Evolutionary conservation across 2,797 vertebrate genomes (phyloP), one percentile per base, ranked within the genome.

Genomic region (Poeciliopsis infans): DNA sequence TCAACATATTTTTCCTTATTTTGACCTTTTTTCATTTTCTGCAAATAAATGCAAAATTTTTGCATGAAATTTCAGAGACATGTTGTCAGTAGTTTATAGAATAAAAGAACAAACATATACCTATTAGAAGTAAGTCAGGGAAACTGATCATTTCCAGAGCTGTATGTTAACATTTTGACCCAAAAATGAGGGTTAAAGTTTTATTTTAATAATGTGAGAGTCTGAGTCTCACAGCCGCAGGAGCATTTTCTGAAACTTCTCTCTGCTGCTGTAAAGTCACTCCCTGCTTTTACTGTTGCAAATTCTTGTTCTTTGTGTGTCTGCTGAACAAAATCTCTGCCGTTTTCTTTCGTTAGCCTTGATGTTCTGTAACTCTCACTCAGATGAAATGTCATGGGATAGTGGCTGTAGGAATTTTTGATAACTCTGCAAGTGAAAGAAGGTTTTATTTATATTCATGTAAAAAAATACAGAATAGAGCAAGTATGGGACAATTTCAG

Each of bases 101-200:
- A 25, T 10, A 23, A 23, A 53, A 53, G 2, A 25, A 25, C 49
- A 20, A 51, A 53, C 23, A 10, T 25, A 10, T 2, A 51, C 49
- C 7, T 10, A 8, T 3, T 23, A 25, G 1, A 2, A 53, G 51
- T 25, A 51, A 8, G 8, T 23, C 49, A 23, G 20, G 20, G 49
- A 23, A 51, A 51, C 20, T 51, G 20, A 51, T 7, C 2, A 0
- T 23, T 53, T 4, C 7, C 51, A 53, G 23, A 53, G 51, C 23
- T 53, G 7, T 25, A 16, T 33, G 15, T 76, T 23, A 10, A n/a
- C 51, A 72, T 81, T 71, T 74, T 75, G 20, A 39, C 36, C 55
- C 39, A 77, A 82, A 81, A 75, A 93, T 89, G 78, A 91, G 85
- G 88, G 90, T 91, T 89, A 91, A 57, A 93, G 90, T 93, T 79